phyloP scores from a whole-genome alignment of 2,113 vertebrate genomes.

The Neotragus moschatus region DNA sequence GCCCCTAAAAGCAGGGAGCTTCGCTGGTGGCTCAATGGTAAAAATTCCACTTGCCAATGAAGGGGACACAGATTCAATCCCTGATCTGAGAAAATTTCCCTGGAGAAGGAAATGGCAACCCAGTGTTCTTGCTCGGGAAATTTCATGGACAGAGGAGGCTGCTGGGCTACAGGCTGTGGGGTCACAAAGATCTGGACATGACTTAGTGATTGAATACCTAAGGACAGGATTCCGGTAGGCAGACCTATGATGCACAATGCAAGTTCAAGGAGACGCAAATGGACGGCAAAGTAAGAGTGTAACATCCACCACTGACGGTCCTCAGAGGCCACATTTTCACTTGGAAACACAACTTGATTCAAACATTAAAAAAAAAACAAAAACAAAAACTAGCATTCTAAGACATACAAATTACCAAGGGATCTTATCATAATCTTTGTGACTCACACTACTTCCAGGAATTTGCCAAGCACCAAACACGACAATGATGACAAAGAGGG shows the following conservation, averaged over 20 bases:
- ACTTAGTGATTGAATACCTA: background rate
- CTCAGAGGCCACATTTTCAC: background rate
- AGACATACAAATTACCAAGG: background rate
- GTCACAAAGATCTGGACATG: background rate
- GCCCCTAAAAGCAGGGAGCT: background rate
- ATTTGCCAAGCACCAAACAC: background rate
- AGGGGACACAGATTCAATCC: background rate
- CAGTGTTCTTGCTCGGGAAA: background rate
- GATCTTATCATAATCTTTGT: background rate
- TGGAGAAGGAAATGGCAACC: background rate
- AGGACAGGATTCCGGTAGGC: background rate
- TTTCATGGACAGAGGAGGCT: background rate
- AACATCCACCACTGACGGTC: background rate
- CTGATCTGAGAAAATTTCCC: background rate
- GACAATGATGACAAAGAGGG: background rate
- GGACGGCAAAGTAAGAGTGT: background rate
- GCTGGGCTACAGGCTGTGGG: background rate
- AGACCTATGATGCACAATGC: rapidly evolving
- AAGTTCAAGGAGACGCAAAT: background rate
- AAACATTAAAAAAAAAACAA: background rate
- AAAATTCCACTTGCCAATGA: background rate
- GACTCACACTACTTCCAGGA: background rate
- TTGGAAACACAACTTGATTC: background rate
- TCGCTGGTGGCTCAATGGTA: background rate
- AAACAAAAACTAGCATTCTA: background rate